phyloP scores from a whole-genome alignment of 2,113 vertebrate species.

The Syrrhaptes paradoxus region DNA sequence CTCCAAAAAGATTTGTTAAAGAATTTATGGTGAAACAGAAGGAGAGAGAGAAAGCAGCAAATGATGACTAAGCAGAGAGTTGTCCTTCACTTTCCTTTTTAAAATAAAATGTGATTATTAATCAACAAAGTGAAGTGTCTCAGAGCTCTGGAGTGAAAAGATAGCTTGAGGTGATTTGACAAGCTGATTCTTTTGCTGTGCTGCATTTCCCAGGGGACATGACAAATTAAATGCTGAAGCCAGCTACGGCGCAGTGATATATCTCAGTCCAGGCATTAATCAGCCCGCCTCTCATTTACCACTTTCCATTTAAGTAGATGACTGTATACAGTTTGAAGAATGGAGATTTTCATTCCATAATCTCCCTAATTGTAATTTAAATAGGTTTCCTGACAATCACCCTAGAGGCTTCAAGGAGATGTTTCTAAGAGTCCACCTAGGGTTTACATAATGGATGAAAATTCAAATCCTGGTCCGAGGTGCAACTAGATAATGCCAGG shows the following conservation, averaged over 20 bases:
- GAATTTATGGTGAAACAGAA: background rate
- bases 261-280: slow-evolving; percentile 32
- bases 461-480: background rate
- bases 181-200: slow-evolving; percentile 15
- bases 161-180: slow-evolving; percentile 28
- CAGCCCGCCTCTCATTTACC: slow-evolving; percentile 56
- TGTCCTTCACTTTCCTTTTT: slow-evolving; percentile 31
- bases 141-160: background rate
- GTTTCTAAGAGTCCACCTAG: slow-evolving; percentile 40
- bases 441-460: slow-evolving; percentile 58
- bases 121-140: slow-evolving; percentile 30
- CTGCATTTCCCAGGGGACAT: slow-evolving; percentile 19
- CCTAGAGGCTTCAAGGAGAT: slow-evolving; percentile 10
- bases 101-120: slow-evolving; percentile 52
- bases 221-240: slow-evolving; percentile 40
- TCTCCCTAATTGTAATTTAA: slow-evolving; percentile 63
- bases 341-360: slow-evolving; percentile 53
- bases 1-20: background rate
- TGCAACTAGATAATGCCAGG: slow-evolving; percentile 39
- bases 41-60: background rate
- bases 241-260: slow-evolving; percentile 23
- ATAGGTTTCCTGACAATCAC: slow-evolving; percentile 56
- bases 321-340: slow-evolving; percentile 59
- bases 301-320: slow-evolving; percentile 67
- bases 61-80: background rate